These are phyloP conservation scores for Pharmacophagus antenor DNA, from an alignment of 2,888 invertebrate species.

Conservation along the genomic window DNA sequence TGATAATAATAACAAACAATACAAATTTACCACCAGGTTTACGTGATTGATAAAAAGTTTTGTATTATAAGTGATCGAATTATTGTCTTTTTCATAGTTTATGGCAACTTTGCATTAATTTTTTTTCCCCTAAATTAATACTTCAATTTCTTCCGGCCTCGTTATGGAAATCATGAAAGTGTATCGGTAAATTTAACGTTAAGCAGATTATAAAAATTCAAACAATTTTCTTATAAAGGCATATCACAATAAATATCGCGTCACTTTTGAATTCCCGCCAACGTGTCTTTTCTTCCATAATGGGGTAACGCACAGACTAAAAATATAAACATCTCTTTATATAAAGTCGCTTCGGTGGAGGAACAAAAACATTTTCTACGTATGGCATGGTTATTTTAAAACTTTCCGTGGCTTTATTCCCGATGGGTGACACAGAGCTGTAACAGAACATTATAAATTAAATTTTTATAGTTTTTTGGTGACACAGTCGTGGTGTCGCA, in stretches of 20 bases:
- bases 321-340: conserved; percentile 15
- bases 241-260: conserved; percentile 19
- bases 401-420: neutral
- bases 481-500: no score
- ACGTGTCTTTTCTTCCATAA: conserved; percentile 10
- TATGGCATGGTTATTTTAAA: conserved; percentile 18
- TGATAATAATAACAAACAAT: no score
- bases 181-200: no score
- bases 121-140: no score
- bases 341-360: neutral
- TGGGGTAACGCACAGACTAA: conserved; percentile 8
- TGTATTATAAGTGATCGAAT: no score
- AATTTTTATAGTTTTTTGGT: conserved; percentile 20
- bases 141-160: no score
- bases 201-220: neutral
- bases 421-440: conserved; percentile 9
- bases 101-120: no score
- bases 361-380: conserved; percentile 15
- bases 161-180: no score
- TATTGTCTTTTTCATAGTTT: no score
- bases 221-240: neutral
- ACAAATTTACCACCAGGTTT: no score
- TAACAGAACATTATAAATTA: conserved; percentile 27
- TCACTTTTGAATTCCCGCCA: conserved; percentile 20
- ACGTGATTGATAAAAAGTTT: no score